phyloP scores from a whole-genome alignment of 2,113 vertebrate species.

The Pogonocichla stellata region DNA sequence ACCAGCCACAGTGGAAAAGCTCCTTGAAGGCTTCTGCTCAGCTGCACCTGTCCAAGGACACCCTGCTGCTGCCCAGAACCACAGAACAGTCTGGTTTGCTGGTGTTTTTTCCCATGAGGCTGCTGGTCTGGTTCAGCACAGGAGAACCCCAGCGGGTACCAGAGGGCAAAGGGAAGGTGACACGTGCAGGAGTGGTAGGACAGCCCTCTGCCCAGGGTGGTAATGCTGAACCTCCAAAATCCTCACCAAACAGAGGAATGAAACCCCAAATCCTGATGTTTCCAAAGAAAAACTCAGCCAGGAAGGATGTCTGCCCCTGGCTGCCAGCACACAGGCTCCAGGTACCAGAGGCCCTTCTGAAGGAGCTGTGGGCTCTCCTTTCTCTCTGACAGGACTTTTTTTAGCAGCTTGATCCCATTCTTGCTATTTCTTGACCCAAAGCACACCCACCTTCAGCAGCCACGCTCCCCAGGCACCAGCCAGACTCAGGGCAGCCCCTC shows the following conservation, averaged over 20 bases:
- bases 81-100: background rate
- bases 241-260: background rate
- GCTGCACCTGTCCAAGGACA: background rate
- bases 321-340: background rate
- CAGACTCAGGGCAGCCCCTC: background rate
- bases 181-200: background rate
- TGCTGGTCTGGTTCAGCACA: background rate
- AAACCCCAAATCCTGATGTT: background rate
- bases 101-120: fast-evolving
- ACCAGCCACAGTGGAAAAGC: background rate
- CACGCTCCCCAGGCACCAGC: fast-evolving
- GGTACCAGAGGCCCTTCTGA: background rate
- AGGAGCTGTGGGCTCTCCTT: background rate
- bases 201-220: background rate
- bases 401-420: background rate
- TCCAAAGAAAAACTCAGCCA: background rate
- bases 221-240: fast-evolving
- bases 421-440: background rate
- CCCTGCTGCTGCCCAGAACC: background rate
- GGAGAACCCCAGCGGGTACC: fast-evolving
- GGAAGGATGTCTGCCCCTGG: background rate
- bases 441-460: background rate
- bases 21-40: background rate
- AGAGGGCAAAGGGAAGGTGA: background rate
- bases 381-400: background rate